These are phyloP conservation scores for Sprattus sprattus DNA, from an alignment of 2,113 vertebrate species.

Conservation along the genomic window DNA sequence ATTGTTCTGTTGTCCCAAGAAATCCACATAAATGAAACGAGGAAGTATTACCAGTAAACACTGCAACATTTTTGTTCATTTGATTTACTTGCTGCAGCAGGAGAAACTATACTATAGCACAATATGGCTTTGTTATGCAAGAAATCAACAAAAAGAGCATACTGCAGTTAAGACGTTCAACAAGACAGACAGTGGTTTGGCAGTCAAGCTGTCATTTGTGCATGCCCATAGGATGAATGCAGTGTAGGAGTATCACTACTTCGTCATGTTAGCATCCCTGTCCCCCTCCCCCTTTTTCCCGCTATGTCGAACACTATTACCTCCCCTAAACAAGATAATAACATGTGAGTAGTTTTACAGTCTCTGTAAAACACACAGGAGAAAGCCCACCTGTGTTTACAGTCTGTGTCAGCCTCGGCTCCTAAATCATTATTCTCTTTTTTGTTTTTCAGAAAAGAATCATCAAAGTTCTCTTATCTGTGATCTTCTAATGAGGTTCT, in stretches of 20 bases:
- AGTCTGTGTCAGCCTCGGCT: not conserved
- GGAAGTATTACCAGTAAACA: not conserved
- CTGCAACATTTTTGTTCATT: not conserved
- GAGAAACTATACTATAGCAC: not conserved
- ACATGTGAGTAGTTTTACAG: not conserved
- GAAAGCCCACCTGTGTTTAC: not conserved
- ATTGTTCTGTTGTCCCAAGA: not conserved
- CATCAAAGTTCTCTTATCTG: not conserved
- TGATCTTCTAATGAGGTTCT: constrained; percentile 1
- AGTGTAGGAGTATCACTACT: not conserved
- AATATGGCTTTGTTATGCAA: not conserved
- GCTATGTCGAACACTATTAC: not conserved
- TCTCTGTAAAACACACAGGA: not conserved
- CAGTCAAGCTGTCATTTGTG: not conserved
- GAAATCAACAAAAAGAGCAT: not conserved
- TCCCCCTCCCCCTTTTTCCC: not conserved
- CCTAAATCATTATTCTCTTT: not conserved
- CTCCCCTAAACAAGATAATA: constrained; percentile 9
- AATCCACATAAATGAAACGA: not conserved
- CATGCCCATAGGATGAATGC: not conserved
- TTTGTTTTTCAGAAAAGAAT: not conserved
- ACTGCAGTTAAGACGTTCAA: not conserved
- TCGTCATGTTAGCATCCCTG: not conserved
- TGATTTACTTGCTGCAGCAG: not conserved
- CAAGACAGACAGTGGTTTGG: not conserved